Evolutionary conservation across 1,140 invertebrate genomes (phyloP).

Genomic region (Atta colombica): DNA sequence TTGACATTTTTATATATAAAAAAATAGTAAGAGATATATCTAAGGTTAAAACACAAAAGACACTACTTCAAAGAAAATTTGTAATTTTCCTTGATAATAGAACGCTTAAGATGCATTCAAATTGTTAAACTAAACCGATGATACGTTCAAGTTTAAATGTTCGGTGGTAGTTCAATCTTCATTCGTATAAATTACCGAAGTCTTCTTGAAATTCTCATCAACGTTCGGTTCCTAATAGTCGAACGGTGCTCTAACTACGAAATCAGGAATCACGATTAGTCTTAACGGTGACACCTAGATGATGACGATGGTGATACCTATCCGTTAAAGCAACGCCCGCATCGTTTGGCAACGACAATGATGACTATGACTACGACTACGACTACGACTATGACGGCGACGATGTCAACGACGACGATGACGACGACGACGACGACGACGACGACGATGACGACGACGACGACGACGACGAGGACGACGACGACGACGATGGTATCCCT

Average conservation of each 20-base stretch:
- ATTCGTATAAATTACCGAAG: slow-evolving; percentile 14
- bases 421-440: too few relatives aligned
- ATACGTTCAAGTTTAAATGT: slow-evolving; percentile 3
- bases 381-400: slow-evolving; percentile 9
- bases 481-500: slow-evolving; percentile 65
- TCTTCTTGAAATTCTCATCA: slow-evolving; percentile 68
- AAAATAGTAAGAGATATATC: neutral
- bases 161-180: neutral
- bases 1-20: neutral
- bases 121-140: neutral
- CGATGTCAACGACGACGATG: neutral
- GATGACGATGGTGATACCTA: slow-evolving; percentile 35
- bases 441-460: neutral
- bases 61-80: neutral
- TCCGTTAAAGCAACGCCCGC: slow-evolving; percentile 50
- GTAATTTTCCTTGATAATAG: neutral
- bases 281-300: slow-evolving; percentile 54
- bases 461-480: slow-evolving; percentile 35
- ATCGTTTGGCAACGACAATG: neutral
- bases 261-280: slow-evolving; percentile 65
- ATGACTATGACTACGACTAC: slow-evolving; percentile 24
- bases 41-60: neutral
- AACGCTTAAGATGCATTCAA: neutral
- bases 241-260: slow-evolving; percentile 47
- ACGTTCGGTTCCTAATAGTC: slow-evolving; percentile 44